phyloP scores from a whole-genome alignment of 2,797 vertebrate genomes.

The Acipenser oxyrinchus region DNA sequence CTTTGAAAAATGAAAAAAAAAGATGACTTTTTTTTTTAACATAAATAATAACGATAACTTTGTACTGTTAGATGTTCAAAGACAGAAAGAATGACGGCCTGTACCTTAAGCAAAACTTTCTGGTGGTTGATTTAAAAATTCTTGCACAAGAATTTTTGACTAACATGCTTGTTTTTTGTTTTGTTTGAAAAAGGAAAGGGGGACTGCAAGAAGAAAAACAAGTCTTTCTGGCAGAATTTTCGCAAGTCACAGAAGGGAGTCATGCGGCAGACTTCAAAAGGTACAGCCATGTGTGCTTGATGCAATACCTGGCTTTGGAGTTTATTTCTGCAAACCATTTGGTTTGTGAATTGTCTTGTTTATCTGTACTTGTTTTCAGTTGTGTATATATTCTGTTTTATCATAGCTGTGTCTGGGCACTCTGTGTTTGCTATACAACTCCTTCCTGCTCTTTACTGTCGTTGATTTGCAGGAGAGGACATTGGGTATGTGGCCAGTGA shows the following conservation, averaged over 20 bases:
- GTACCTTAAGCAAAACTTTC: too few species aligned
- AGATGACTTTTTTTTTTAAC: too few species aligned
- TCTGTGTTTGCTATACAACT: slow-evolving; percentile 12
- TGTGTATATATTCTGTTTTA: too few species aligned
- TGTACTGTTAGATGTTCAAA: too few species aligned
- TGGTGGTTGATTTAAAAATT: too few species aligned
- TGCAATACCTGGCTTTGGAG: too few species aligned
- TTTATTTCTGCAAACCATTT: too few species aligned
- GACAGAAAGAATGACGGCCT: too few species aligned
- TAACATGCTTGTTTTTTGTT: too few species aligned
- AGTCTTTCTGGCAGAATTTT: slow-evolving; percentile 97
- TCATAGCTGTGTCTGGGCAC: background rate
- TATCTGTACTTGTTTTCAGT: background rate
- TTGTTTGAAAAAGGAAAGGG: slow-evolving; percentile 68
- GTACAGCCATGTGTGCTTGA: slow-evolving; percentile 44
- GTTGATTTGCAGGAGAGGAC: slow-evolving; percentile 70
- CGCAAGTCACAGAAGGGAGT: slow-evolving; percentile 86
- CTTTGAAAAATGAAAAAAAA: too few species aligned
- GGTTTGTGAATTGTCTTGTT: background rate
- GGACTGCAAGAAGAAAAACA: slow-evolving; percentile 97
- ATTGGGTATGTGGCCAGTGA: slow-evolving; percentile 94
- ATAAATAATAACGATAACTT: too few species aligned
- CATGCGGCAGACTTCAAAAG: slow-evolving; percentile 87
- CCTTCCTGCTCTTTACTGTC: slow-evolving; percentile 6
- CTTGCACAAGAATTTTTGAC: too few species aligned